Base-by-base conservation (phyloP, 2,797 vertebrate species). In the Momotus momota region DNA sequence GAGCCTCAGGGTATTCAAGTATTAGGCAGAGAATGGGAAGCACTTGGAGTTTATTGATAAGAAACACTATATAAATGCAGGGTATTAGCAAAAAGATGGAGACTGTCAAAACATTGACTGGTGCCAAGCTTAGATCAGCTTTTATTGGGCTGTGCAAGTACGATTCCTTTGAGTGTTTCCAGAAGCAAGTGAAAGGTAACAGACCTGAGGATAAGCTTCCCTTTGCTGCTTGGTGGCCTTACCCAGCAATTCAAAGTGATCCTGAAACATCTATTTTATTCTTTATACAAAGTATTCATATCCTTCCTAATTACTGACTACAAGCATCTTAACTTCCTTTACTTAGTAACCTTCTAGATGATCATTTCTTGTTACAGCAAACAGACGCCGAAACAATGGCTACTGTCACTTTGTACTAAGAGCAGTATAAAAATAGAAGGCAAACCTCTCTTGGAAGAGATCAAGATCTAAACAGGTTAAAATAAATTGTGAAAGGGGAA, bases 231-330 rank as follows among this genome's bases (percentile, higher is more conserved):
- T 49, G 23, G 18, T 80, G 81, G 84, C 90, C 73, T 91, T 60
- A 88, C 12, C 8, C 8, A 0, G 67, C 40, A 85, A 81, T 73
- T 94, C 85, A 93, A 92, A 95, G 29, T 29, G 35, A 81, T 81
- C n/a, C 51, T 73, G 85, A 82, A 94, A 90, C 74, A 60, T 75
- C 93, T 84, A 21, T 82, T 86, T 81, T 78, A 48, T 88, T 97
- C 85, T 92, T 92, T 66, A 49, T 25, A 66, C 41, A 66, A 94
- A 80, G 49, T 73, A 35, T 92, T 86, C 80, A 90, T 73, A 94
- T 88, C 90, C 93, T 96, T 96, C 94, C 94, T 94, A 88, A 86
- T 94, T 91, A 93, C 77, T 27, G 46, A 77, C 79, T 81, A 81
- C 22, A 89, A 89, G 96, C 46, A 9, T 65, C 35, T 84, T 91